Percentiles rank a stretch among this genome's conserved stretches.
Evolutionary conservation across 2,797 vertebrate genomes (phyloP).

Genomic region (Tragelaphus eurycerus): DNA sequence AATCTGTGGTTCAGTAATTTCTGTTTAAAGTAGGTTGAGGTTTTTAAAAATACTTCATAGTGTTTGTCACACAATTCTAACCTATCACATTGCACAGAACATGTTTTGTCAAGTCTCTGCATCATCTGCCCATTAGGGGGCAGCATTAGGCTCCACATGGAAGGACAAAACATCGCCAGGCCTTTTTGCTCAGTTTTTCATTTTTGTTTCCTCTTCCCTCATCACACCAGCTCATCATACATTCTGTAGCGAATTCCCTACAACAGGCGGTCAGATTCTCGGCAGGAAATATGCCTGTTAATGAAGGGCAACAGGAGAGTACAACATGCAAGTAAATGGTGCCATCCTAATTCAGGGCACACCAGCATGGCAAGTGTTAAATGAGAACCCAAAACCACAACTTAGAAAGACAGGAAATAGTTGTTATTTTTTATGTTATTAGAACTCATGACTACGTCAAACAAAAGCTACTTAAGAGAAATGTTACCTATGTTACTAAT

Average conservation of each 20-base stretch:
- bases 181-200: neutral
- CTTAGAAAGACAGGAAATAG: neutral
- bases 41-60: neutral
- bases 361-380: constrained; percentile 47
- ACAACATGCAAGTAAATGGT: constrained; percentile 87
- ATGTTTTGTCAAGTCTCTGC: neutral
- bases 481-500: neutral
- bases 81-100: neutral
- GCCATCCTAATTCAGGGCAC: constrained; percentile 83
- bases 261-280: constrained; percentile 78
- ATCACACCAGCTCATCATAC: constrained; percentile 68
- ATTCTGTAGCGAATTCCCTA: constrained; percentile 79
- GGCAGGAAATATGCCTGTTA: constrained; percentile 75
- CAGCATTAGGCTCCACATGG: constrained; percentile 57
- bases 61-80: neutral
- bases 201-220: neutral
- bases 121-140: constrained; percentile 65
- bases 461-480: neutral
- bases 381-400: neutral
- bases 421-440: neutral
- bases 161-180: neutral
- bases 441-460: neutral
- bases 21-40: neutral
- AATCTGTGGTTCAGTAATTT: neutral
- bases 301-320: constrained; percentile 87